A percentile compares a stretch with the other conserved stretches of the same genome.
Evolutionary conservation across 2,888 invertebrate genomes (phyloP).

Genomic region (Erpobdella octoculata): DNA sequence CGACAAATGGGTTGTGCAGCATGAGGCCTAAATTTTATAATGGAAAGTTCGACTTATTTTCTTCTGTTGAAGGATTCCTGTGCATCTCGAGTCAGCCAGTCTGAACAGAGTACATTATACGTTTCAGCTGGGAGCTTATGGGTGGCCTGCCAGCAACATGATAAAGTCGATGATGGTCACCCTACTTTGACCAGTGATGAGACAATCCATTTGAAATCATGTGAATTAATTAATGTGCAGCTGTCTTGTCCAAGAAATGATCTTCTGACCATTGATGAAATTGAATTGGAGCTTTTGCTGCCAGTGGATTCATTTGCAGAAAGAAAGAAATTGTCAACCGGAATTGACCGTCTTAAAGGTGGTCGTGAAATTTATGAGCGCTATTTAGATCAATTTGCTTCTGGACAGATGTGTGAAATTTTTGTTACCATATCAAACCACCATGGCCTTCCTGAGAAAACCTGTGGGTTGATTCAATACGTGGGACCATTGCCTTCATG

Average conservation of each 20-base stretch:
- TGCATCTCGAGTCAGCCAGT: background rate
- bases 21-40: background rate
- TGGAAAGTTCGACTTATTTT: constrained; percentile 9
- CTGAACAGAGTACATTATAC: background rate
- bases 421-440: background rate
- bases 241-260: background rate
- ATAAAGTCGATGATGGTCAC: background rate
- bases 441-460: constrained; percentile 22
- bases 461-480: constrained; percentile 27
- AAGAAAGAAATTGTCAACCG: constrained; percentile 15
- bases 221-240: constrained; percentile 11
- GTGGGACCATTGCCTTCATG: constrained; percentile 37
- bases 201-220: constrained; percentile 19
- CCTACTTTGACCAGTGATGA: background rate
- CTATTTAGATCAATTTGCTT: constrained; percentile 9
- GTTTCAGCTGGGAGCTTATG: constrained; percentile 14
- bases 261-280: background rate
- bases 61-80: constrained; percentile 4
- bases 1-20: background rate
- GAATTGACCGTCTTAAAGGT: constrained; percentile 10
- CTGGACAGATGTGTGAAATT: constrained; percentile 19
- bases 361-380: constrained; percentile 13
- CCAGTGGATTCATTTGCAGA: constrained; percentile 18
- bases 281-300: constrained; percentile 20
- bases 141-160: constrained; percentile 7